Conservation (phyloP, 2,113 vertebrate species). For the Galbula dea region DNA sequence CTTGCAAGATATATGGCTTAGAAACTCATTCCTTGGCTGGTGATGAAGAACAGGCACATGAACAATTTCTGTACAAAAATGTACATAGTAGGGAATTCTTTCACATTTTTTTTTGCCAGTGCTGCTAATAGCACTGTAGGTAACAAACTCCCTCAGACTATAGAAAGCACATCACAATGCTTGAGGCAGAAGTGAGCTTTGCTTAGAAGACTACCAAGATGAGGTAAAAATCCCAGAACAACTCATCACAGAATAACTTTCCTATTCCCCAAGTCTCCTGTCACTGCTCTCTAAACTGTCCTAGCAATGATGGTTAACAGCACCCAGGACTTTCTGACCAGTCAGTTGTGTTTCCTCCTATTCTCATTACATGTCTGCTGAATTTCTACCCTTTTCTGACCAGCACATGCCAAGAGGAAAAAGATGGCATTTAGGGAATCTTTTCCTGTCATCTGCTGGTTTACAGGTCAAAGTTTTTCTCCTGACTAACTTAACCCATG, state of each 20-base stretch:
- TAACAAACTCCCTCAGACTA: neutral
- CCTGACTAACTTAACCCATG: neutral
- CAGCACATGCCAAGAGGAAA: neutral
- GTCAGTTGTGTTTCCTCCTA: neutral
- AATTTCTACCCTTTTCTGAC: neutral
- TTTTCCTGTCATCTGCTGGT: neutral
- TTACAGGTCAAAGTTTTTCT: neutral
- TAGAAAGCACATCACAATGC: neutral
- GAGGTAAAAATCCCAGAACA: neutral
- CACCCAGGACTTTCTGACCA: neutral
- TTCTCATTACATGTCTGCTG: neutral
- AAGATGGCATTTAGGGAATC: neutral
- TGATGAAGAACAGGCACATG: neutral
- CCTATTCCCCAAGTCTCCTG: neutral
- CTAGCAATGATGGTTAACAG: neutral
- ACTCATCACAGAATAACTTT: neutral
- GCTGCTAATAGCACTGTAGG: accelerated
- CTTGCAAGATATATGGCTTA: neutral
- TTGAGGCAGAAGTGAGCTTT: neutral
- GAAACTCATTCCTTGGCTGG: neutral
- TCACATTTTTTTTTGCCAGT: no score
- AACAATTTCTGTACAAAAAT: neutral
- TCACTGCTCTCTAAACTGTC: neutral
- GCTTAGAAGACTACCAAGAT: neutral
- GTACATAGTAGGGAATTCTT: neutral